phyloP scores from a whole-genome alignment of 30 jellyfish, hydroid and myxozoan species.

The Aurelia coerulea region DNA sequence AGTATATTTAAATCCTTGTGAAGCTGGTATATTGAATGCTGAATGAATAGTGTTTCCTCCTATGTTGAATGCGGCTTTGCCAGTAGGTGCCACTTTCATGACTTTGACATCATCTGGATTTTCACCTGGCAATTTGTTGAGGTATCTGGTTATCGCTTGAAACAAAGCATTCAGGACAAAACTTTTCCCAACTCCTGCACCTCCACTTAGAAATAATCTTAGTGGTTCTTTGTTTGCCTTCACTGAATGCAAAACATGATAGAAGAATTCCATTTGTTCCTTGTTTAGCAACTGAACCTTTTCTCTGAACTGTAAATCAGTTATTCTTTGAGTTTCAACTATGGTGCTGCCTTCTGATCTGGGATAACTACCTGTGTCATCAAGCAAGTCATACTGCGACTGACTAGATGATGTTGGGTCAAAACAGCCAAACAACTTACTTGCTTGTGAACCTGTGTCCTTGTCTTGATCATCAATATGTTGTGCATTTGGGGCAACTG shows the following conservation, averaged over 20 bases:
- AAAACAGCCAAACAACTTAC: conserved; percentile 26
- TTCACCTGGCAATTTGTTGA: conserved; percentile 9
- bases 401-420: conserved; percentile 6
- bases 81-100: conserved; percentile 31
- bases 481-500: no score
- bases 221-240: neutral
- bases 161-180: neutral
- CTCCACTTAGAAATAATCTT: conserved; percentile 22
- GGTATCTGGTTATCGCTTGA: conserved; percentile 4
- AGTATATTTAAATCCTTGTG: neutral
- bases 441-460: conserved; percentile 16
- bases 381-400: conserved; percentile 10
- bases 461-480: neutral
- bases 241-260: conserved; percentile 16
- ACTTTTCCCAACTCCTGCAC: conserved; percentile 48
- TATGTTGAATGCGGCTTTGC: conserved; percentile 44
- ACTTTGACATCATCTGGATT: conserved; percentile 35
- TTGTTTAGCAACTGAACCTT: neutral
- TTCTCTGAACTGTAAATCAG: conserved; percentile 10
- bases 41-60: conserved; percentile 37
- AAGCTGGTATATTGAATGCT: conserved; percentile 9
- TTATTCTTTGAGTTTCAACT: neutral
- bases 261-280: conserved; percentile 17
- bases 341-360: conserved; percentile 16
- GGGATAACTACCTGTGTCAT: conserved; percentile 21